These are phyloP conservation scores for Oncorhynchus clarkii DNA, from an alignment of 2,113 vertebrate genomes.

Conservation along the genomic window DNA sequence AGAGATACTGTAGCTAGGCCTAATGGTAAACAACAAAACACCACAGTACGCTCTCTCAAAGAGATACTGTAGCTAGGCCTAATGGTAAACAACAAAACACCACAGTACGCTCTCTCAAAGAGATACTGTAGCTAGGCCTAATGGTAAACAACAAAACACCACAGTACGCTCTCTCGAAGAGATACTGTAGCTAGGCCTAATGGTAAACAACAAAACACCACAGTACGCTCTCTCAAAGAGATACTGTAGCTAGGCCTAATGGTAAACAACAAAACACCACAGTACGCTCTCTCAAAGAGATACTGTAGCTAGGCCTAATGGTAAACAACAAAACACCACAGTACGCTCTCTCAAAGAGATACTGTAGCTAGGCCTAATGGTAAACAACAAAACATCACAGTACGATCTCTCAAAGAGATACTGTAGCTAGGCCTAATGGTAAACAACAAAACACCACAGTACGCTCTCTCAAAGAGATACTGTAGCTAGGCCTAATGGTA, in stretches of 20 bases:
- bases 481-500: constrained; percentile 43
- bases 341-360: constrained; percentile 42
- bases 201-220: constrained; percentile 71
- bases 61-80: constrained; percentile 46
- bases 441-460: constrained; percentile 69
- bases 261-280: constrained; percentile 71
- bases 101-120: constrained; percentile 5
- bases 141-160: constrained; percentile 73
- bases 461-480: constrained; percentile 47
- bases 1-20: constrained; percentile 46
- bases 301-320: constrained; percentile 41
- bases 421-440: constrained; percentile 37
- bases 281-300: constrained; percentile 35
- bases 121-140: constrained; percentile 42
- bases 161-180: constrained; percentile 1
- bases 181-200: constrained; percentile 49
- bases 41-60: background rate
- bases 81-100: constrained; percentile 73
- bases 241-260: constrained; percentile 43
- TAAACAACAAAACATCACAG: constrained; percentile 70
- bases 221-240: constrained; percentile 24
- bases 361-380: constrained; percentile 38
- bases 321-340: constrained; percentile 70
- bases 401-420: constrained; percentile 48
- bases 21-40: constrained; percentile 73